Conservation (phyloP, 2,113 vertebrate genomes). For the Syngnathus scovelli region DNA sequence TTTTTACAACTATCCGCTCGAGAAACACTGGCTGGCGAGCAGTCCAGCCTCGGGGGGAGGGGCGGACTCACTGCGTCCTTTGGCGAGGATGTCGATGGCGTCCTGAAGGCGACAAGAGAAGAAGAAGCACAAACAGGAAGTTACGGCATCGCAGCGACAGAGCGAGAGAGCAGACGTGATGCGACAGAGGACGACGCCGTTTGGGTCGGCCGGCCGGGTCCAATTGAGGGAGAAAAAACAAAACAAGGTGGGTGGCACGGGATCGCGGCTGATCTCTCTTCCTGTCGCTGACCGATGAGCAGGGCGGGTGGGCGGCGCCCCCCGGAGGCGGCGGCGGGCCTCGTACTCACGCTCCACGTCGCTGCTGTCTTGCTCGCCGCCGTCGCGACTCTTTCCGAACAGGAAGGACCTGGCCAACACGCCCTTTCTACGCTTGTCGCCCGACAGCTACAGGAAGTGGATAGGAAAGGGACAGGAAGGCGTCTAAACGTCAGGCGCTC, state of each 20-base stretch:
- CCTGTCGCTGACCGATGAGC: conserved; percentile 43
- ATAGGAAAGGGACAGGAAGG: conserved; percentile 73
- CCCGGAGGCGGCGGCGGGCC: conserved; percentile 23
- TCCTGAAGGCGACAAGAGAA: conserved; percentile 78
- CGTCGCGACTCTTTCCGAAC: conserved; percentile 99
- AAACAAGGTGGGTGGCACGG: not conserved
- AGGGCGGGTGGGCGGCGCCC: not conserved
- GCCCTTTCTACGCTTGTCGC: conserved; percentile 99
- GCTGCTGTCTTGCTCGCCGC: conserved; percentile 97
- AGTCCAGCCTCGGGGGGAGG: not conserved
- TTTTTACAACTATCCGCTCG: too few species aligned
- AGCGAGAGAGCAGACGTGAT: conserved; percentile 59
- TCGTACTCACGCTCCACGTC: conserved; percentile 97
- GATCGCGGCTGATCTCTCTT: conserved; percentile 57
- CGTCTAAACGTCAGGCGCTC: conserved; percentile 5
- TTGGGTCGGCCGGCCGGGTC: not conserved
- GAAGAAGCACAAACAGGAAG: conserved; percentile 88
- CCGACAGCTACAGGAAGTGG: conserved; percentile 87
- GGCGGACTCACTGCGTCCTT: conserved; percentile 93
- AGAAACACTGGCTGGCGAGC: too few species aligned
- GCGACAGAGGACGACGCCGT: conserved; percentile 45
- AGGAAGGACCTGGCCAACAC: conserved; percentile 99
- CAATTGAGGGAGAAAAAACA: not conserved
- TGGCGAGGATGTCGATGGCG: conserved; percentile 89
- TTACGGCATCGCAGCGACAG: conserved; percentile 76